These are phyloP conservation scores for Dasypogon diadema DNA, from an alignment of 2,888 invertebrate genomes.

Conservation along the genomic window DNA sequence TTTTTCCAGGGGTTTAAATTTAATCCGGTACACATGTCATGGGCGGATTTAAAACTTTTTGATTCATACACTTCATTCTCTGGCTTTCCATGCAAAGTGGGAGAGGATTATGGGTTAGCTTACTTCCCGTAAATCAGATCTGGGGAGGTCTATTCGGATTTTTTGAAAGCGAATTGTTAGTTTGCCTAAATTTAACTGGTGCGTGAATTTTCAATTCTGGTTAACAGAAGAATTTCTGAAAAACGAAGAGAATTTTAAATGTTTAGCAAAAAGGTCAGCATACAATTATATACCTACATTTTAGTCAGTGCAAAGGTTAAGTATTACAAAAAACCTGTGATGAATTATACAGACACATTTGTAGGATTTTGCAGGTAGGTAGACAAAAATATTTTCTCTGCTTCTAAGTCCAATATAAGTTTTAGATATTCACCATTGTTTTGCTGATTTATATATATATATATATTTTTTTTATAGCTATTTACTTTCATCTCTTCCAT, in stretches of 20 bases:
- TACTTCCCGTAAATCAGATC: constrained; percentile 8
- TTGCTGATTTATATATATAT: too few relatives aligned
- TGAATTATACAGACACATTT: too few relatives aligned
- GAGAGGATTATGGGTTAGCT: constrained; percentile 17
- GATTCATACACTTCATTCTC: constrained; percentile 32
- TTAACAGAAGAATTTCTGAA: neutral
- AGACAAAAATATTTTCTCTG: too few relatives aligned
- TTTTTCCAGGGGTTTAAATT: constrained; percentile 34
- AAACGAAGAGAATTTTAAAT: neutral
- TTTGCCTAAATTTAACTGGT: neutral
- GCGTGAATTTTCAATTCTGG: neutral
- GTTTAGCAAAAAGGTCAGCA: neutral
- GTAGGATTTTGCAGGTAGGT: too few relatives aligned
- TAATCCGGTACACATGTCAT: constrained; percentile 42
- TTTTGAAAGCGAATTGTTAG: neutral
- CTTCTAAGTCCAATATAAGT: too few relatives aligned
- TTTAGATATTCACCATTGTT: too few relatives aligned
- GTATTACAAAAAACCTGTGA: too few relatives aligned
- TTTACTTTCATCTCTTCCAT: too few relatives aligned
- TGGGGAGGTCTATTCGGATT: neutral
- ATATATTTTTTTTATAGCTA: too few relatives aligned
- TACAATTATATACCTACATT: too few relatives aligned
- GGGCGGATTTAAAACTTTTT: constrained; percentile 42
- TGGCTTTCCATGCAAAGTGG: constrained; percentile 4
- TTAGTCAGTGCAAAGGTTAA: too few relatives aligned